These are phyloP conservation scores for Malurus elegans DNA, from an alignment of 2,113 vertebrate species.

Conservation along the genomic window DNA sequence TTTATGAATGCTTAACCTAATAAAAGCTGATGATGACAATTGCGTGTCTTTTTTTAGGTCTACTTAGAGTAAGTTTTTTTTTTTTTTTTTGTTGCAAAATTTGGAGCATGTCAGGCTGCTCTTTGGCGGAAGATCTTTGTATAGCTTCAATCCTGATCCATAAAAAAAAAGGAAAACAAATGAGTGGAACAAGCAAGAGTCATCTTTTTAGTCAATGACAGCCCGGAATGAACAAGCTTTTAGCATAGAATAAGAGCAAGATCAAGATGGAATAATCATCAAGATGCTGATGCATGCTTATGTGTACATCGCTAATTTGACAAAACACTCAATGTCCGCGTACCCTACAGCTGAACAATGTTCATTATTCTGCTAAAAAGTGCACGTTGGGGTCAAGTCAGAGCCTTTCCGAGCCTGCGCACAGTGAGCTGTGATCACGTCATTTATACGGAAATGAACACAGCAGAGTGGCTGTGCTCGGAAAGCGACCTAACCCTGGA, in stretches of 20 bases:
- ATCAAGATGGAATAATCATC: too few relatives aligned
- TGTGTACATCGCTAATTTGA: too few relatives aligned
- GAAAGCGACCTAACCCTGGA: accelerated
- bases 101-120: background rate
- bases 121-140: background rate
- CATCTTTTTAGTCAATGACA: background rate
- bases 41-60: background rate
- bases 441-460: accelerated
- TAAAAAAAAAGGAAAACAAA: accelerated
- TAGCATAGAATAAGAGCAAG: background rate
- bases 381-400: accelerated
- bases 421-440: accelerated
- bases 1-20: background rate
- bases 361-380: accelerated
- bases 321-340: accelerated
- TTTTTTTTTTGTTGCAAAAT: background rate
- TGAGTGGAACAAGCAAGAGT: background rate
- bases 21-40: background rate
- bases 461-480: accelerated
- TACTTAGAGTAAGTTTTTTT: accelerated
- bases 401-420: background rate
- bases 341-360: accelerated
- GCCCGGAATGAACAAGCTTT: accelerated
- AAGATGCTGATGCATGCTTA: background rate
- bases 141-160: background rate